Percentiles rank a stretch among this genome's conserved stretches.
phyloP scores from a whole-genome alignment of 2,888 invertebrate species.

The Drosophila borealis region DNA sequence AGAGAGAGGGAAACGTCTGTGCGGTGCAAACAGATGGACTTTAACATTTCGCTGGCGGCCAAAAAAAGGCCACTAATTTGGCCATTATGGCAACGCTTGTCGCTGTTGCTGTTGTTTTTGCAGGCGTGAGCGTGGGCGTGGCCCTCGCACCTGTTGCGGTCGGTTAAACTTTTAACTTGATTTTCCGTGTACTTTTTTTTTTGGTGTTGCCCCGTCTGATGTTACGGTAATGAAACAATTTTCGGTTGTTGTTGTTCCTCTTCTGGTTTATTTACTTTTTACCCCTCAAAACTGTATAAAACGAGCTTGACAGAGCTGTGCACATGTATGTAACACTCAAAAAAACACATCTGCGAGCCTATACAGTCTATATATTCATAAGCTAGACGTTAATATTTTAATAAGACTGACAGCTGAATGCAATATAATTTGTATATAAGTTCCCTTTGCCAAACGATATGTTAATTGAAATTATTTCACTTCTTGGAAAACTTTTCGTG shows the following conservation, averaged over 20 bases:
- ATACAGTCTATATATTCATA: not conserved
- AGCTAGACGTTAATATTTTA: too few relatives aligned
- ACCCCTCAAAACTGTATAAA: not conserved
- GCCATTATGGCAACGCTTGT: slow-evolving; percentile 60
- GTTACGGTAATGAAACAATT: slow-evolving; percentile 38
- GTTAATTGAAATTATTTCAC: not conserved
- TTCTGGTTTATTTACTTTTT: slow-evolving; percentile 1
- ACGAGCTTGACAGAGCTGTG: not conserved
- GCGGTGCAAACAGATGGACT: slow-evolving; percentile 5
- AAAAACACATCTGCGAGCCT: not conserved
- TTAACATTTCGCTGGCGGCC: slow-evolving; percentile 35
- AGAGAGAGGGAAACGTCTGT: not conserved
- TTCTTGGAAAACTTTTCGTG: not conserved
- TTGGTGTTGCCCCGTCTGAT: slow-evolving; percentile 6
- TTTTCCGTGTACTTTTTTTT: slow-evolving; percentile 32
- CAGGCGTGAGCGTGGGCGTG: slow-evolving; percentile 27
- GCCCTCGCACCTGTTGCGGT: slow-evolving; percentile 67
- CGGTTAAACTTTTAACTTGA: slow-evolving; percentile 64
- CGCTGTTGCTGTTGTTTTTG: slow-evolving; percentile 3
- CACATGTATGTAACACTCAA: not conserved
- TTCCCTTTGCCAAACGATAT: not conserved
- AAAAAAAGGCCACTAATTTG: slow-evolving; percentile 69
- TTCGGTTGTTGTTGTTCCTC: slow-evolving; percentile 8
- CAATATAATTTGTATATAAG: not conserved
- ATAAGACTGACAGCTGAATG: too few relatives aligned